Evolutionary conservation across 2,113 vertebrate species (phyloP), one percentile per base, ranked within the genome.

Genomic region (Tragelaphus imberbis): DNA sequence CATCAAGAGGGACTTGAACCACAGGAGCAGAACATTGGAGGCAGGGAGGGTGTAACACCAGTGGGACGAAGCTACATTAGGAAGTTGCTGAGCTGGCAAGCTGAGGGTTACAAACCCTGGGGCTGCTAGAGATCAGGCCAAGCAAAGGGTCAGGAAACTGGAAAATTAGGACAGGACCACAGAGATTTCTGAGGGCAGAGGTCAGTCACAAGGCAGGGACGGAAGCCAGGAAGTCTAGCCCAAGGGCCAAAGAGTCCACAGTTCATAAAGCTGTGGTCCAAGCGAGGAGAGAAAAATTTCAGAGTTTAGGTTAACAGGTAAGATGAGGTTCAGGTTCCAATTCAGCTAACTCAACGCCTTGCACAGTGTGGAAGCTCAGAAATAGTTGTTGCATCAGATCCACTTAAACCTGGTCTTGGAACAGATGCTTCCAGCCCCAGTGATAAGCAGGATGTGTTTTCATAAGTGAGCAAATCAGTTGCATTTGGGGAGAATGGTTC

Each of bases 131-230:
- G 51, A 96, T 51, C 61, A 93, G 75, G 61, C 89, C 97, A 93
- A 93, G 91, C 95, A 81, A 96, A 95, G 97, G 98, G 97, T 98
- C 97, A 98, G 89, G 92, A 93, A 92, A 95, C 96, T 98, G 97
- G 97, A 98, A 98, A 98, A 97, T 98, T 59, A 80, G 91, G 86
- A 97, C 80, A 80, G 96, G 95, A 97, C 96, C 97, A 91, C 51
- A 19, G 96, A 97, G 91, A 98, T 97, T 96, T 91, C 77, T 49
- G 47, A 82, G 98, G 97, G 93, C 98, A 98, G 89, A 97, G 98
- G 98, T 97, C 95, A 96, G n/a, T 80, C 93, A 86, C 53, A 49
- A 93, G 90, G 33, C 94, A 63, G 71, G 44, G 68, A 56, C 0
- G 47, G 96, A 89, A 93, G 88, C 84, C 94, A 95, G 84, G 84